Base-by-base conservation (phyloP, 1,140 invertebrate genomes). In the Nilaparvata lugens region DNA sequence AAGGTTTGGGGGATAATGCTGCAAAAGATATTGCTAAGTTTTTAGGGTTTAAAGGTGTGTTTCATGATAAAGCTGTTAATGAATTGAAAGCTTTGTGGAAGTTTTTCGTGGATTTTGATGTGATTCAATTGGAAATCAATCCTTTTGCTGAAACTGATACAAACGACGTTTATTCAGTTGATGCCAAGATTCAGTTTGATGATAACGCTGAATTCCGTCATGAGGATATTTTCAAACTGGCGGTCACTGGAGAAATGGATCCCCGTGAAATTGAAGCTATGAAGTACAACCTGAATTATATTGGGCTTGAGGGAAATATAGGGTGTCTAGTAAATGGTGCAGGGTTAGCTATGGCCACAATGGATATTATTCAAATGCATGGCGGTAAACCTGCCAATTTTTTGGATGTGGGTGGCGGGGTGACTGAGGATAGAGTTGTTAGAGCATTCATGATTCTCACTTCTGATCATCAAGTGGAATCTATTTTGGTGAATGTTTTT, bases 171-270 rank as follows among this genome's bases (percentile, higher is more conserved):
- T 85, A 97, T 53, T 91, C 93, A 28, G 94, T 99, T 59, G 97
- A 99, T 85, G 96, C 97, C n/a, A 99, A 99, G 79, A 84, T 94
- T 62, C 89, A 92, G 65, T 98, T 99, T 78, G 97, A 99, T 76
- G 95, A 99, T 72, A 98, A 97, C 81, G 95, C 97, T 1, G 79
- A 86, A 65, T 99, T 93, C 69, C 80, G 96, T 59, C 97, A 98
- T 66, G 84, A 90, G 69, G 84, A 89, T 42, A 85, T 96, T 58
- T 95, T 95, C 76, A 81, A 78, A 25, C 75, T 93, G 73, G 89
- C 93, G 68, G 85, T 91, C 69, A 76, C 77, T 13, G 82, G 81
- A 40, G 89, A 91, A 69, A 83, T 81, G 68, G 94, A 98, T 79
- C 88, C 90, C 13, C 78, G 92, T 66, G 96, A 98, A 78, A 81